Percentiles rank a stretch among this genome's conserved stretches.
phyloP scores from a whole-genome alignment of 2,797 vertebrate genomes.

The Clarias platycephalus region DNA sequence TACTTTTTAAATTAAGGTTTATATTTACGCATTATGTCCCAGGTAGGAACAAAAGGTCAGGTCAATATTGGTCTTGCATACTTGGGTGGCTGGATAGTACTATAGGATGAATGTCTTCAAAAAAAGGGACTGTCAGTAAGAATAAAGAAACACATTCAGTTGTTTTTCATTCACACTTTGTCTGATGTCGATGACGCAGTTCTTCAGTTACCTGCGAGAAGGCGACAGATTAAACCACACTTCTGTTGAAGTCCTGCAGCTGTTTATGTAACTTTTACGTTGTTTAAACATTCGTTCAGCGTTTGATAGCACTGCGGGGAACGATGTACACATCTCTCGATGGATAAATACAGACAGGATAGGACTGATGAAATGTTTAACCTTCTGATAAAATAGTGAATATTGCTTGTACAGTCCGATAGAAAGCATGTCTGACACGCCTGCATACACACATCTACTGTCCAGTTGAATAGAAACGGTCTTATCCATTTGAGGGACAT shows the following conservation, averaged over 20 bases:
- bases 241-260: not conserved
- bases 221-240: not conserved
- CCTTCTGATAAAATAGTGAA: not conserved
- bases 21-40: not conserved
- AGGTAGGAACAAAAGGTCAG: not conserved
- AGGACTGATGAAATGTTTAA: not conserved
- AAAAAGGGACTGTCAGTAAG: not conserved
- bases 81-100: not conserved
- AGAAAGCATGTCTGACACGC: not conserved
- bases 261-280: not conserved
- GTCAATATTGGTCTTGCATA: not conserved
- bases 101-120: not conserved
- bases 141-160: not conserved
- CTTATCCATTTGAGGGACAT: not conserved
- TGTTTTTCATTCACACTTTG: slow-evolving; percentile 4
- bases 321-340: not conserved
- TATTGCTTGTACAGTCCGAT: not conserved
- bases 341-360: not conserved
- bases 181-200: not conserved
- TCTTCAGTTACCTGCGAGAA: not conserved
- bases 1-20: not conserved
- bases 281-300: not conserved
- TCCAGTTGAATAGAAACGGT: not conserved
- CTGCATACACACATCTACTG: not conserved
- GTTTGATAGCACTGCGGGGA: not conserved